phyloP scores from a whole-genome alignment of 2,797 vertebrate species.

The Amblyopsis hoosieri region DNA sequence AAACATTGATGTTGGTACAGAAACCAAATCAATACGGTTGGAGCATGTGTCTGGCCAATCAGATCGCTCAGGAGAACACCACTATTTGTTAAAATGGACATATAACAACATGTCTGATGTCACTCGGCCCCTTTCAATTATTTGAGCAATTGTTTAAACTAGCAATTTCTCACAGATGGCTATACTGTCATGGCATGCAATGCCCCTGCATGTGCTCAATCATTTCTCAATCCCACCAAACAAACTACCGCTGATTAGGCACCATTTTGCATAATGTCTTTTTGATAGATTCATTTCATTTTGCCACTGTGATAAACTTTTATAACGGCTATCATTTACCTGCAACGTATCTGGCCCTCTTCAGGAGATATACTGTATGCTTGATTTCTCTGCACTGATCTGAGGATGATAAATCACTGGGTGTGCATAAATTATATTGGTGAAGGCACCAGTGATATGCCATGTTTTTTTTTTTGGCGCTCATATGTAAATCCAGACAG shows the following conservation, averaged over 20 bases:
- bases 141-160: background rate
- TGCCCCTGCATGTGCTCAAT: background rate
- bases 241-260: conserved; percentile 44
- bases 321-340: conserved; percentile 74
- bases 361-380: conserved; percentile 47
- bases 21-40: no score
- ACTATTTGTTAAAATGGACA: conserved; percentile 3
- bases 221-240: conserved; percentile 10
- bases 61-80: conserved; percentile 5
- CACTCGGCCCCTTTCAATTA: background rate
- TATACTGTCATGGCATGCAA: background rate
- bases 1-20: background rate
- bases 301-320: conserved; percentile 74
- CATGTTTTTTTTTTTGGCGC: conserved; percentile 47
- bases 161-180: conserved; percentile 21
- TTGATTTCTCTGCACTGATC: conserved; percentile 60
- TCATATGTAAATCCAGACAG: conserved; percentile 65
- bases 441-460: conserved; percentile 46
- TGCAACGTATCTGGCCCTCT: conserved; percentile 53
- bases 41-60: background rate
- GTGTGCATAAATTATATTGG: conserved; percentile 61
- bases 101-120: background rate
- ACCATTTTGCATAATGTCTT: conserved; percentile 59
- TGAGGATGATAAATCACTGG: conserved; percentile 68
- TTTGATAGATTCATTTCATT: conserved; percentile 72